These are phyloP conservation scores for Tuberolachnus salignus DNA, from an alignment of 2,888 invertebrate genomes.

Conservation along the genomic window DNA sequence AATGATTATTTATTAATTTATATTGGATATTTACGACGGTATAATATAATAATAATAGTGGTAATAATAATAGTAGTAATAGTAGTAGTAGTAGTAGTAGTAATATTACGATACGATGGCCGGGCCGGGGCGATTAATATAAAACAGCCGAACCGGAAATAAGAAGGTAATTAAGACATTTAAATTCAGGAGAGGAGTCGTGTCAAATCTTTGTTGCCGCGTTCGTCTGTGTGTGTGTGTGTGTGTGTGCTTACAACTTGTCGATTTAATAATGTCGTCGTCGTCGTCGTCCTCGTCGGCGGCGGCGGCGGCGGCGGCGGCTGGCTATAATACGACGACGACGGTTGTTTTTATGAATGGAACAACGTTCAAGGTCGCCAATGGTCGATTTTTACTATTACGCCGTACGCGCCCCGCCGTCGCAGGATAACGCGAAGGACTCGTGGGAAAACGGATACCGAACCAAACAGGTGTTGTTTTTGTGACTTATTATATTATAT, in stretches of 20 bases:
- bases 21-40: too few relatives aligned
- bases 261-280: slow-evolving; percentile 16
- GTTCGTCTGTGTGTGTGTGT: not conserved
- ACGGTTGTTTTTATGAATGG: slow-evolving; percentile 44
- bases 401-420: not conserved
- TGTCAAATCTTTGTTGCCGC: slow-evolving; percentile 37
- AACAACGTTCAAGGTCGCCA: slow-evolving; percentile 24
- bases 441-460: slow-evolving; percentile 53
- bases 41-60: not conserved
- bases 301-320: not conserved
- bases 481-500: slow-evolving; percentile 27
- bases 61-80: too few relatives aligned
- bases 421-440: not conserved
- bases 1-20: too few relatives aligned
- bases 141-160: slow-evolving; percentile 45
- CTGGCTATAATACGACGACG: not conserved
- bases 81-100: too few relatives aligned
- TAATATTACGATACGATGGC: not conserved
- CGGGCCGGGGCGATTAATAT: slow-evolving; percentile 11
- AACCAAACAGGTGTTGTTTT: slow-evolving; percentile 55
- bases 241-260: slow-evolving; percentile 29
- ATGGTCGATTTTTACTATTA: slow-evolving; percentile 50
- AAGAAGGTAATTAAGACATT: slow-evolving; percentile 47
- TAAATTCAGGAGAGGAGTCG: slow-evolving; percentile 45
- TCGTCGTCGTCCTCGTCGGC: not conserved